phyloP scores from a whole-genome alignment of 1,140 invertebrate genomes.

The Caerostris extrusa region DNA sequence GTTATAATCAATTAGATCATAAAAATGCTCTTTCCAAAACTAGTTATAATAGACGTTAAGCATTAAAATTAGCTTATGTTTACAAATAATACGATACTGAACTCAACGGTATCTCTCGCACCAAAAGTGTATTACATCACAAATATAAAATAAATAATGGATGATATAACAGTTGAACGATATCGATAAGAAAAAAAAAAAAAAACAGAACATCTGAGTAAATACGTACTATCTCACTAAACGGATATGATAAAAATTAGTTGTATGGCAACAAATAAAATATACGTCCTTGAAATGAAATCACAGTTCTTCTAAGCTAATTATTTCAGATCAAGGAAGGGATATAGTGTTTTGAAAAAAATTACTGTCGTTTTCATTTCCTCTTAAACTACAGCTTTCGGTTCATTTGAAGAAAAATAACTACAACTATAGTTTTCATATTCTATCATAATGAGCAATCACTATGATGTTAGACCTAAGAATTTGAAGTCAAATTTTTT shows the following conservation, averaged over 20 bases:
- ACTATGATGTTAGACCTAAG: too few relatives aligned
- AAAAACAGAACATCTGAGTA: background rate
- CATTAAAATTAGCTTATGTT: background rate
- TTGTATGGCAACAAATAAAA: background rate
- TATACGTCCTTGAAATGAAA: too few relatives aligned
- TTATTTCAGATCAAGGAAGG: too few relatives aligned
- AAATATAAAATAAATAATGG: constrained; percentile 15
- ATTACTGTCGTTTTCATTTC: too few relatives aligned
- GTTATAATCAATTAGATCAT: background rate
- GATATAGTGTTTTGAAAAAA: too few relatives aligned
- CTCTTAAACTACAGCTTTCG: too few relatives aligned
- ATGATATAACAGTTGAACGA: constrained; percentile 30
- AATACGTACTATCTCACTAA: background rate
- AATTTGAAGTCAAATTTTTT: too few relatives aligned
- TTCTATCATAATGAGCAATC: too few relatives aligned
- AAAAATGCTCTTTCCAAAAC: background rate
- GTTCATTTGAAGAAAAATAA: too few relatives aligned
- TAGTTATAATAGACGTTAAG: background rate
- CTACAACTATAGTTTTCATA: too few relatives aligned
- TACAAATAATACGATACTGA: background rate
- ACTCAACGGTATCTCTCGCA: background rate
- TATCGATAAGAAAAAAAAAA: background rate
- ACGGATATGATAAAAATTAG: background rate
- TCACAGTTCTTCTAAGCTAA: too few relatives aligned
- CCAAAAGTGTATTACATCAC: constrained; percentile 14